phyloP scores from a whole-genome alignment of 2,113 vertebrate genomes.

The Cheirogaleus medius region DNA sequence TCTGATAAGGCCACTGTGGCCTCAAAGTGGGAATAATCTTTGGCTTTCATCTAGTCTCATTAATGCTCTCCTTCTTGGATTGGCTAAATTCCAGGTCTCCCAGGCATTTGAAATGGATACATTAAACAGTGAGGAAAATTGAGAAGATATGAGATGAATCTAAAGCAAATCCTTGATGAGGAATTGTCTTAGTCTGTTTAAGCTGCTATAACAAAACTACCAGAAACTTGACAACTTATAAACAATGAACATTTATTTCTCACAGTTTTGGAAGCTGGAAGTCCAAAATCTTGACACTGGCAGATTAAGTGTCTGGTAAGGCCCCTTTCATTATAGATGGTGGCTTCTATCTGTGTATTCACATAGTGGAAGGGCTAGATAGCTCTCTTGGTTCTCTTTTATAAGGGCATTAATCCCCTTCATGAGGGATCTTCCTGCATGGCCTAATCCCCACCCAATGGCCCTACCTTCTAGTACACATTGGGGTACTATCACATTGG shows the following conservation, averaged over 20 bases:
- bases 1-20: background rate
- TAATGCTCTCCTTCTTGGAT: background rate
- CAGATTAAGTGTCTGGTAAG: background rate
- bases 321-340: background rate
- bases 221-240: background rate
- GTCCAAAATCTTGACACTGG: background rate
- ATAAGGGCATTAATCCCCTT: background rate
- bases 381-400: background rate
- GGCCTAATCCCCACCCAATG: background rate
- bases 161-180: background rate
- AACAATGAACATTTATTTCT: background rate
- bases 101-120: background rate
- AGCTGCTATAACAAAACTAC: background rate
- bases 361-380: background rate
- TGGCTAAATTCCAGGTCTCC: background rate
- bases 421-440: background rate
- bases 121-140: background rate
- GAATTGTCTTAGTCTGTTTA: background rate
- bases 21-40: background rate
- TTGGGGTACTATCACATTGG: background rate
- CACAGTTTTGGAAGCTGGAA: background rate
- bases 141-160: background rate
- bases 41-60: background rate
- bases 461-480: background rate
- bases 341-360: background rate